Evolutionary conservation across 2,113 vertebrate genomes (phyloP), one percentile per base, ranked within the genome.

Genomic region (Picathartes gymnocephalus): DNA sequence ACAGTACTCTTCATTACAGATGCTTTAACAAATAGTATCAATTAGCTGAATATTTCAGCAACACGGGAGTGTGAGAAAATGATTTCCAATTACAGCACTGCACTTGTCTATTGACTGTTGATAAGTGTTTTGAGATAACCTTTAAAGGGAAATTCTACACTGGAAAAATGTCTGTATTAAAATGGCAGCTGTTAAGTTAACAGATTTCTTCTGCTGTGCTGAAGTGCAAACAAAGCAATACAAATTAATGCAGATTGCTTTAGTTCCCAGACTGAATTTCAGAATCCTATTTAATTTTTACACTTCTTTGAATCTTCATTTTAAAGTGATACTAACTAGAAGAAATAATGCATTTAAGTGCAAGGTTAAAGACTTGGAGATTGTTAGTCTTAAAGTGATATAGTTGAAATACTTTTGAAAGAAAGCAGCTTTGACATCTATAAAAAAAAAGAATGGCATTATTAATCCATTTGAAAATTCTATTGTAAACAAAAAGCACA

Each of bases 1-100:
- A 88, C 91, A 95, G 83, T 61, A 70, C 64, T 94, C 76, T 83
- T 94, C 81, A 92, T 90, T 78, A 93, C 82, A 71, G 81, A 83
- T 61, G 35, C 60, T 95, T 95, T 94, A 93, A 92, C 68, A 85
- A 94, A 88, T 40, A 70, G 10, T 40, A 85, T 84, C 76, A 86
- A 88, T 73, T 74, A 96, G 56, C 58, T 4, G 8, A 93, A 57
- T 61, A 86, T 76, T 88, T 68, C 28, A 1, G 60, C 51, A 93
- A 31, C 39, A 68, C 9, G 6, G 50, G 30, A 93, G 51, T 89
- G 73, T 88, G 81, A 82, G 79, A 92, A 92, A 95, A 90, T 50
- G 0, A 80, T 85, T 95, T 78, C 62, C 81, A 96, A 17, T 80
- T 96, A 58, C 7, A 68, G 53, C 92, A 92, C 7, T 88, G 23